Evolutionary conservation across 2,888 invertebrate species (phyloP).

Genomic region (Formica aserva): DNA sequence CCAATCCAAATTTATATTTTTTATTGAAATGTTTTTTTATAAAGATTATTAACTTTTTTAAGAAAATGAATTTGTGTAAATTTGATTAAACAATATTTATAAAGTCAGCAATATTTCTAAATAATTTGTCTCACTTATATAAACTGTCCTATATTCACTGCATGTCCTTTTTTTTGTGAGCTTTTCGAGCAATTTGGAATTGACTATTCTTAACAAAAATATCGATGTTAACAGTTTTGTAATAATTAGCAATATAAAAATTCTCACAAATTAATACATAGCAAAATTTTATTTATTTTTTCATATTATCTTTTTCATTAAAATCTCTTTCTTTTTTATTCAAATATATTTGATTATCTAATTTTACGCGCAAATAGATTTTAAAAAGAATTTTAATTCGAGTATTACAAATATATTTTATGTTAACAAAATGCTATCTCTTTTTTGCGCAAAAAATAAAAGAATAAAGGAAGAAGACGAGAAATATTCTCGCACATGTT

Average conservation of each 20-base stretch:
- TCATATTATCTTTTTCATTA: not conserved
- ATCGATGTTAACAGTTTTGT: not conserved
- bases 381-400: not conserved
- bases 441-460: not conserved
- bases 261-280: not conserved
- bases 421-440: not conserved
- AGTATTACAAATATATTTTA: not conserved
- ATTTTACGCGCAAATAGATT: not conserved
- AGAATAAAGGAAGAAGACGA: not conserved
- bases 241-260: not conserved
- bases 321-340: not conserved
- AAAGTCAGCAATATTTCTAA: not conserved
- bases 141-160: not conserved
- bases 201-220: not conserved
- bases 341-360: not conserved
- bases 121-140: too few species aligned
- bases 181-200: not conserved
- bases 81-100: not conserved
- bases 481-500: conserved; percentile 31
- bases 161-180: not conserved
- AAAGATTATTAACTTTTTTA: not conserved
- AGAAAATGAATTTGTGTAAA: not conserved
- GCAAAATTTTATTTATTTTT: not conserved
- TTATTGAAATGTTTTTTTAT: not conserved
- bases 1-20: not conserved